Percentiles rank a stretch among this genome's conserved stretches.
Conservation (phyloP, 2,797 vertebrate species). For the Jordanella pulchra region DNA sequence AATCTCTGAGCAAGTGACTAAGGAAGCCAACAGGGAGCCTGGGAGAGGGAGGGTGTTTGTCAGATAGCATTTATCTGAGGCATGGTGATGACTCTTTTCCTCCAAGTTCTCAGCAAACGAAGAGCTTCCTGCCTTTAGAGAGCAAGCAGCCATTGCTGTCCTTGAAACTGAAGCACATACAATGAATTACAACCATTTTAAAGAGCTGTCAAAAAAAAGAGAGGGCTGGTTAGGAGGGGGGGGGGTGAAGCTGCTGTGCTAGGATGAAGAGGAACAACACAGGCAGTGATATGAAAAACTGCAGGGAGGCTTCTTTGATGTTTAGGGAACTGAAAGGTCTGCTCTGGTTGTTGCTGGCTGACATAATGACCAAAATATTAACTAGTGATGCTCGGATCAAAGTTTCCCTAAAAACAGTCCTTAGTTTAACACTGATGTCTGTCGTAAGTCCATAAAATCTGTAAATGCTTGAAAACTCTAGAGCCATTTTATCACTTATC, state of each 20-base stretch:
- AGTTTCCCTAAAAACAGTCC: neutral
- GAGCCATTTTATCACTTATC: neutral
- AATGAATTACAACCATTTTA: conserved; percentile 66
- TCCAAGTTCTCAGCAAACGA: conserved; percentile 66
- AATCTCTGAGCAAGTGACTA: conserved; percentile 35
- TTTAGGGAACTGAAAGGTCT: conserved; percentile 27
- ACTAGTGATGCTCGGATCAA: neutral
- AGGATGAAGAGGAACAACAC: conserved; percentile 40
- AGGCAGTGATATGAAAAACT: conserved; percentile 47
- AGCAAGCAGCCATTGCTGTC: conserved; percentile 63
- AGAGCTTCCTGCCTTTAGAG: conserved; percentile 74
- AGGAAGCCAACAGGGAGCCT: conserved; percentile 52
- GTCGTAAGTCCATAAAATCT: neutral
- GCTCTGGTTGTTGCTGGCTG: conserved; percentile 16
- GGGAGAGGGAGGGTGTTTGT: conserved; percentile 62
- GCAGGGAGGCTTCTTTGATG: conserved; percentile 52
- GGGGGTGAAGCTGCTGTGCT: conserved; percentile 33
- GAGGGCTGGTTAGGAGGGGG: conserved; percentile 46
- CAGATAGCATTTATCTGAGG: conserved; percentile 73
- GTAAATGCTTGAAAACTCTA: neutral
- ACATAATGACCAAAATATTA: conserved; percentile 5
- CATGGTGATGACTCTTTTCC: conserved; percentile 77
- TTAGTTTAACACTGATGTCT: neutral
- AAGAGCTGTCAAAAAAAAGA: conserved; percentile 59
- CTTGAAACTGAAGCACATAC: conserved; percentile 58